phyloP scores from a whole-genome alignment of 1,140 invertebrate species.

The Drosophila athabasca region DNA sequence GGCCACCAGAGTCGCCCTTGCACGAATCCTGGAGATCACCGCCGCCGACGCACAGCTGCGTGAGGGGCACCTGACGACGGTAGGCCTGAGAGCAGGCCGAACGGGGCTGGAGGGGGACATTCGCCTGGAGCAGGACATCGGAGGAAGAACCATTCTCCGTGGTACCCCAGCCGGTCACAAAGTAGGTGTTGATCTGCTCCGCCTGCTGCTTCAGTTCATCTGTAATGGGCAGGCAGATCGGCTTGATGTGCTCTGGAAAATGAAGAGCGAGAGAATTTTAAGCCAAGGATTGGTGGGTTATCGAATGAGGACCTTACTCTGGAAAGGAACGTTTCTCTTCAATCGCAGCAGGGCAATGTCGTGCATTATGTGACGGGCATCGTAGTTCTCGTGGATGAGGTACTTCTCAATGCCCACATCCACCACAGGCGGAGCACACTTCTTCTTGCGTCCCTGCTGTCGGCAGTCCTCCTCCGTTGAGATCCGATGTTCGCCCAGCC shows the following conservation, averaged over 20 bases:
- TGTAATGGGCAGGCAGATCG: slow-evolving; percentile 88
- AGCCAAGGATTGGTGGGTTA: background rate
- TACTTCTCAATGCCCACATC: slow-evolving; percentile 85
- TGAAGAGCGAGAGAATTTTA: background rate
- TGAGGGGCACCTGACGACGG: slow-evolving; percentile 35
- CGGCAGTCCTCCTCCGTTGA: slow-evolving; percentile 85
- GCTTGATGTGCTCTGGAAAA: slow-evolving; percentile 85
- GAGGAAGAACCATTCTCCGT: slow-evolving; percentile 68
- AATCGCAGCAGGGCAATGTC: slow-evolving; percentile 87
- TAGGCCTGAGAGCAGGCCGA: slow-evolving; percentile 47
- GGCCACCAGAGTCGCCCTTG: slow-evolving; percentile 85
- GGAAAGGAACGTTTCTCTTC: slow-evolving; percentile 48
- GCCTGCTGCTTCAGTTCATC: slow-evolving; percentile 77
- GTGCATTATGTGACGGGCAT: slow-evolving; percentile 85
- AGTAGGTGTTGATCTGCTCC: slow-evolving; percentile 77
- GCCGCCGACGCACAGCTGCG: slow-evolving; percentile 70
- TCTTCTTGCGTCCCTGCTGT: slow-evolving; percentile 55
- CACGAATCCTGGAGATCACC: slow-evolving; percentile 85
- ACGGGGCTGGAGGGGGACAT: slow-evolving; percentile 48
- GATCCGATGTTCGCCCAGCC: slow-evolving; percentile 87
- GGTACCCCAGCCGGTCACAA: slow-evolving; percentile 85
- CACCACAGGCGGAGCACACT: slow-evolving; percentile 84
- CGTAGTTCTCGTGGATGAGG: slow-evolving; percentile 87
- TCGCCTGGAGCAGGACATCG: slow-evolving; percentile 68
- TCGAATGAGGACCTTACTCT: slow-evolving; percentile 38